These are phyloP conservation scores for Hyaena hyaena DNA, from an alignment of 2,113 vertebrate species.

Conservation along the genomic window DNA sequence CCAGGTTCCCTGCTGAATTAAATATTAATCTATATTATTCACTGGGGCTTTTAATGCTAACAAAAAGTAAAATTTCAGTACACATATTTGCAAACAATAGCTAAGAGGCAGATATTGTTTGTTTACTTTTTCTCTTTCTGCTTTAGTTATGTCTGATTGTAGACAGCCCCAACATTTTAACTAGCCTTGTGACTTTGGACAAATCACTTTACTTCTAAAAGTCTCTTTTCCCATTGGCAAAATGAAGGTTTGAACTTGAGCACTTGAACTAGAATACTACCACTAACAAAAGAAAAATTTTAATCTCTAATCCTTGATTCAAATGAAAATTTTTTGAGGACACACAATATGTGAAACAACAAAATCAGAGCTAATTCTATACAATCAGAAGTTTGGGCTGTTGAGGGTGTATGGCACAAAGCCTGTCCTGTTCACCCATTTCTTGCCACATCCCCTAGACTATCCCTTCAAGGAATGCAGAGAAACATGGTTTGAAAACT, in stretches of 20 bases:
- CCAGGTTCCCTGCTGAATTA: neutral
- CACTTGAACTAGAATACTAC: neutral
- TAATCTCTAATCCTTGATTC: neutral
- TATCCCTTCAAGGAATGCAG: neutral
- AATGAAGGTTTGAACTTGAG: neutral
- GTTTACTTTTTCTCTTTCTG: neutral
- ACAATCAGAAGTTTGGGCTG: neutral
- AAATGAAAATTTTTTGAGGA: neutral
- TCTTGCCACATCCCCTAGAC: neutral
- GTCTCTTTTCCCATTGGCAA: conserved; percentile 1
- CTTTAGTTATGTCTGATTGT: neutral
- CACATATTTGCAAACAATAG: neutral
- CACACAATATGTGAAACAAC: neutral
- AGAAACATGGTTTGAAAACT: neutral
- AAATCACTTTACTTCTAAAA: neutral
- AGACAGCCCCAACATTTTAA: conserved; percentile 27
- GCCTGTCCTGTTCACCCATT: neutral
- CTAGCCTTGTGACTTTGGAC: neutral
- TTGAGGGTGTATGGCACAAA: neutral
- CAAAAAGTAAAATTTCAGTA: conserved; percentile 34
- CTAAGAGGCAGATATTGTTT: neutral
- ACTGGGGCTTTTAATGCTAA: neutral
- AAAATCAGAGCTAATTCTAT: neutral
- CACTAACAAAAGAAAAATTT: conserved; percentile 1
- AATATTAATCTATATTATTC: conserved; percentile 10